Percentiles rank a stretch among this genome's conserved stretches.
These are phyloP conservation scores for Lemur catta DNA, from an alignment of 2,797 vertebrate species.

Conservation along the genomic window DNA sequence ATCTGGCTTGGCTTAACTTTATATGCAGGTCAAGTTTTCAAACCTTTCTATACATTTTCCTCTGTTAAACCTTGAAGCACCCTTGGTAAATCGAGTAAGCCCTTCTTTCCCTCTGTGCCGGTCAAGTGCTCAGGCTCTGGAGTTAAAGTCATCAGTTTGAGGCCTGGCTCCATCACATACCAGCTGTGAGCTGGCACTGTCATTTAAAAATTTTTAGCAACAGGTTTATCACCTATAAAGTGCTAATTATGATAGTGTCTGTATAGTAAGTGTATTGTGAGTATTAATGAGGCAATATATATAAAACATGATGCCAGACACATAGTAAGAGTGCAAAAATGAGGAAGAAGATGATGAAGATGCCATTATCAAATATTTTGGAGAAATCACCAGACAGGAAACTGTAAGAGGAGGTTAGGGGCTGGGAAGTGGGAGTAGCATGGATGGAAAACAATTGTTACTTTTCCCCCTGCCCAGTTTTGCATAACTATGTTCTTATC, in stretches of 20 bases:
- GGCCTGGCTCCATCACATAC: background rate
- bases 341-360: background rate
- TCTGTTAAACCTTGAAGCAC: background rate
- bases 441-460: background rate
- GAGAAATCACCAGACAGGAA: background rate
- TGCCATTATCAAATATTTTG: background rate
- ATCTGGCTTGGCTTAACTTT: background rate
- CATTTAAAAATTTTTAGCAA: background rate
- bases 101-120: background rate
- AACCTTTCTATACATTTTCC: background rate
- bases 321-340: background rate
- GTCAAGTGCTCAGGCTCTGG: background rate
- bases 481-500: background rate
- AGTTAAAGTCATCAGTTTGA: background rate
- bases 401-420: background rate
- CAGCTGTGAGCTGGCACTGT: background rate
- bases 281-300: background rate
- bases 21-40: background rate
- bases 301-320: background rate
- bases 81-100: background rate
- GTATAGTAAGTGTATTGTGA: background rate
- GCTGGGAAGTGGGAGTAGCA: background rate
- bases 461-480: background rate
- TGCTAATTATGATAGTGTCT: background rate
- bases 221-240: background rate